Evolutionary conservation across 2,888 invertebrate genomes (phyloP).

Genomic region (Plagodis dolabraria): DNA sequence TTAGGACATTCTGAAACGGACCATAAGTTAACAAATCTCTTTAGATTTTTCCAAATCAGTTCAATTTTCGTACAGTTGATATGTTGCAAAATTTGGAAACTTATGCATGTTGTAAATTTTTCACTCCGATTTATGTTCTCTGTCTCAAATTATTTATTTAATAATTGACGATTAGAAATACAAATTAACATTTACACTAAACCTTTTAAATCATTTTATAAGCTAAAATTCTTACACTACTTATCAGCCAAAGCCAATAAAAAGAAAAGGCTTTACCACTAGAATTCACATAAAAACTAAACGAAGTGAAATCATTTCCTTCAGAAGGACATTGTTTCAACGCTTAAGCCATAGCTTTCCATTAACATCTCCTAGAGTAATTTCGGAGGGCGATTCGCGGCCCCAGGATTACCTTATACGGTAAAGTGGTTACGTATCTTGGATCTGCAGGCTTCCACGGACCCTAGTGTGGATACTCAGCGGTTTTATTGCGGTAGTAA

Average conservation of each 20-base stretch:
- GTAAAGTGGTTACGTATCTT: conserved; percentile 50
- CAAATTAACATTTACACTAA: no score
- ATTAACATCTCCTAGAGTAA: conserved; percentile 42
- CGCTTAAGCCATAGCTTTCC: conserved; percentile 34
- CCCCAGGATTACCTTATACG: conserved; percentile 55
- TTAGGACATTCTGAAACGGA: no score
- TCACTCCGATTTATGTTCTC: no score
- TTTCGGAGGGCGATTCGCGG: conserved; percentile 50
- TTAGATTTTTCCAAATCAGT: no score
- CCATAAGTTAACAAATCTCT: no score
- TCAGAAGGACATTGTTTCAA: conserved; percentile 25
- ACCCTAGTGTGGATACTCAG: conserved; percentile 51
- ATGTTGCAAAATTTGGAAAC: no score
- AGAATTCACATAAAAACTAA: conserved; percentile 17
- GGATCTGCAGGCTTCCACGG: conserved; percentile 49
- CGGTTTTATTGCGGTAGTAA: conserved; percentile 62
- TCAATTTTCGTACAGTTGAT: no score
- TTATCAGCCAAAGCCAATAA: background rate
- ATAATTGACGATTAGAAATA: no score
- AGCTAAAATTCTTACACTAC: no score
- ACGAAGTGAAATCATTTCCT: conserved; percentile 18
- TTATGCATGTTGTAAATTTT: no score
- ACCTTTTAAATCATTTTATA: no score
- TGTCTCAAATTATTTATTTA: no score
- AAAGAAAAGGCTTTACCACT: background rate